phyloP scores from a whole-genome alignment of 2,113 vertebrate genomes.

The Prionailurus bengalensis region DNA sequence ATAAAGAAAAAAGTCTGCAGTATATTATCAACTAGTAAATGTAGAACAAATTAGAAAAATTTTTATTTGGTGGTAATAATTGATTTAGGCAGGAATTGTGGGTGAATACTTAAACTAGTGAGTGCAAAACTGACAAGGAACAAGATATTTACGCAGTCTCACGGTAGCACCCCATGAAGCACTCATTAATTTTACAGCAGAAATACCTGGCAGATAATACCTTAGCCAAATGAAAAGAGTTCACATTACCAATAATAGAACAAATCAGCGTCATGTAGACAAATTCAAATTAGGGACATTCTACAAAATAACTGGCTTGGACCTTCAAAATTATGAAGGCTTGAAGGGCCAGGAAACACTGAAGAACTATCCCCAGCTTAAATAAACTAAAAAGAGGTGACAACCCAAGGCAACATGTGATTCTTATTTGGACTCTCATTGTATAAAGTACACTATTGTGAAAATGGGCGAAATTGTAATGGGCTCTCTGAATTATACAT shows the following conservation, averaged over 20 bases:
- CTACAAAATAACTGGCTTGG: slow-evolving; percentile 31
- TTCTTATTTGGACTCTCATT: slow-evolving; percentile 45
- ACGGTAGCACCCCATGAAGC: background rate
- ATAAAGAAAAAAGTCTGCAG: background rate
- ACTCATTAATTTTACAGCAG: slow-evolving; percentile 20
- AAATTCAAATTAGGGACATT: slow-evolving; percentile 55
- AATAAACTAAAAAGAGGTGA: slow-evolving; percentile 40
- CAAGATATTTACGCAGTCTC: background rate
- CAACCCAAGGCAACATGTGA: background rate
- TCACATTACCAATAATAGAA: background rate
- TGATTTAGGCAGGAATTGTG: background rate
- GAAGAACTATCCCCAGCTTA: background rate
- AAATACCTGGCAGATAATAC: slow-evolving; percentile 30
- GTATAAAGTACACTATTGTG: background rate
- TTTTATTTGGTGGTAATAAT: background rate
- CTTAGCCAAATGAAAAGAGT: slow-evolving; percentile 42
- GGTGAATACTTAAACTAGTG: slow-evolving; percentile 24
- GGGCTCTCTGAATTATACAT: background rate
- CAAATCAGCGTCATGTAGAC: slow-evolving; percentile 4
- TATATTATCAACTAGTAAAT: slow-evolving; percentile 23
- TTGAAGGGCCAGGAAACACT: background rate
- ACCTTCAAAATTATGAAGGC: slow-evolving; percentile 45
- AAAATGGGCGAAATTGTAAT: slow-evolving; percentile 35
- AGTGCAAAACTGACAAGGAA: background rate
- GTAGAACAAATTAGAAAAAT: background rate